phyloP scores from a whole-genome alignment of 2,113 vertebrate species.

The Etheostoma spectabile region DNA sequence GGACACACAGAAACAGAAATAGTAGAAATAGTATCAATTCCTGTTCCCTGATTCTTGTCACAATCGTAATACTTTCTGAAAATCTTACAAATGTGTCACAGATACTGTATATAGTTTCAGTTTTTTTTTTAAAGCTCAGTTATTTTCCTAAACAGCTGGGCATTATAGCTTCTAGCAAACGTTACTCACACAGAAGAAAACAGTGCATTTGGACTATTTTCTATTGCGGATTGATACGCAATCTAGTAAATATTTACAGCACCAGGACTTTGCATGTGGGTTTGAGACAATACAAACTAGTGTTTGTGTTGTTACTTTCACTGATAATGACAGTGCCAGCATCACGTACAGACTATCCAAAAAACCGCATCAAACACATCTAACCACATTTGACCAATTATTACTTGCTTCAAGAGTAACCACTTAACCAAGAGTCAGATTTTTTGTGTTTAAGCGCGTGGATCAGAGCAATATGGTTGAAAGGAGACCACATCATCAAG shows the following conservation, averaged over 20 bases:
- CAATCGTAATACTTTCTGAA: background rate
- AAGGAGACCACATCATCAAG: background rate
- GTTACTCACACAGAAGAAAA: background rate
- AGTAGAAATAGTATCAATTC: background rate
- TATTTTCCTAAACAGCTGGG: background rate
- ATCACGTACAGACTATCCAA: background rate
- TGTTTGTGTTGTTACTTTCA: background rate
- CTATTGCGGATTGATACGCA: background rate
- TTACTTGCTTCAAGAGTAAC: background rate
- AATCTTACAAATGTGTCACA: background rate
- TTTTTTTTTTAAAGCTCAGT: background rate
- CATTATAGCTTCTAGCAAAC: background rate
- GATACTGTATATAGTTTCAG: background rate
- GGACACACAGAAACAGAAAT: background rate
- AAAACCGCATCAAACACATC: background rate
- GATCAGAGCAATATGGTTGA: background rate
- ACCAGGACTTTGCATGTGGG: background rate
- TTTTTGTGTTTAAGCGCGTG: background rate
- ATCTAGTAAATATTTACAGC: background rate
- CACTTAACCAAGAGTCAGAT: background rate
- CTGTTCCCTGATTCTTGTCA: background rate
- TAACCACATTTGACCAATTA: background rate
- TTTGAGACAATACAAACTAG: background rate
- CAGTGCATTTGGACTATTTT: background rate
- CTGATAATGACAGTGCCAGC: background rate